Evolutionary conservation across 37 sponge, comb jelly and placozoan genomes (phyloP), one percentile per base, ranked within the genome.

Genomic region (Diacarnus erythraeanus): DNA sequence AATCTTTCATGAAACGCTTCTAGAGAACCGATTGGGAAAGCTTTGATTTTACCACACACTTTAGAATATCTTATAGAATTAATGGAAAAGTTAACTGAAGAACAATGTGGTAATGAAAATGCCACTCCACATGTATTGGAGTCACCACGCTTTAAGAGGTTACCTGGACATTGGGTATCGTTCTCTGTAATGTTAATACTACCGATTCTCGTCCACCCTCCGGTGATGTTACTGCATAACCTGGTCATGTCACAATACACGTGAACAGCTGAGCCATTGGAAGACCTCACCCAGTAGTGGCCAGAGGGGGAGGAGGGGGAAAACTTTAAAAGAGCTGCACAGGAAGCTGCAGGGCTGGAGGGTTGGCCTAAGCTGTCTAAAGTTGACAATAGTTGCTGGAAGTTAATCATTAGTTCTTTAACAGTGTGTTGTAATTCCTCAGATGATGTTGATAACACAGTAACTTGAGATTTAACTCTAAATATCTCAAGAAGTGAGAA

Each of bases 231-330:
- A 34, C 42, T 29, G 37, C 77, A 76, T 21, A 26, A 43, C 77
- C 77, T 61, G 44, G 61, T 61, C 77, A 76, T 76, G 42, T 76
- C 77, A 38, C 77, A 76, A 3, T 61, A 76, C 64, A 76, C 54
- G 4, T 30, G 61, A 6, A 61, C 44, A 38, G 77, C 22, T 18
- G 39, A 43, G 22, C 64, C 64, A 61, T 60, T 60, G 9, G 77
- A 61, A 2, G 40, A 26, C 25, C 39, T 76, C 8, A 76, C 2
- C 64, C 64, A 60, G 60, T 76, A 76, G 42, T 61, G 4, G 42
- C 77, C 77, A 39, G 77, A 76, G 6, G 77, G 77, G 15, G 77
- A 41, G 38, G 18, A 31, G 25, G 56, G 57, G 33, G n/a, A n/a
- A n/a, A 74, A 2, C 35, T 42, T 2, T 21, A 54, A 10, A 35